Conservation (phyloP, 2,797 vertebrate genomes). For the Chromis chromis region DNA sequence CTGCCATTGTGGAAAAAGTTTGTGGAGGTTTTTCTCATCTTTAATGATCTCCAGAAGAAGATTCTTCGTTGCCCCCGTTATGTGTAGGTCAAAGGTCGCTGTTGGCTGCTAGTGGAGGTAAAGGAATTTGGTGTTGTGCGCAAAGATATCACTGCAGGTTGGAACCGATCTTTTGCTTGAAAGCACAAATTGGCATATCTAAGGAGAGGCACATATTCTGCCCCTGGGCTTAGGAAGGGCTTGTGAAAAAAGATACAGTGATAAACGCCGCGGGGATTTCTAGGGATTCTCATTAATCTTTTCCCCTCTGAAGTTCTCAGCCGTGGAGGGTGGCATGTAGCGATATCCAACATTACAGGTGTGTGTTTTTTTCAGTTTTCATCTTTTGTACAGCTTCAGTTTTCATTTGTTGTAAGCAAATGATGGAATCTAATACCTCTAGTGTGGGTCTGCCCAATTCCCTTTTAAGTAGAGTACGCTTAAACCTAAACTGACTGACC, state of each 20-base stretch:
- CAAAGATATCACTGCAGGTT: constrained; percentile 14
- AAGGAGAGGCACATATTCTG: constrained; percentile 2
- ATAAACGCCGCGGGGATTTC: constrained; percentile 18
- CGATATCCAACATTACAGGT: not conserved
- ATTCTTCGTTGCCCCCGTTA: not conserved
- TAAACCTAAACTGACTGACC: constrained; percentile 41
- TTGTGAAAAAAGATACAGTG: not conserved
- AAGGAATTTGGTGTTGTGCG: constrained; percentile 25
- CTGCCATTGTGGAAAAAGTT: constrained; percentile 51
- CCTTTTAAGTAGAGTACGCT: constrained; percentile 36
- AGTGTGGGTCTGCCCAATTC: constrained; percentile 12
- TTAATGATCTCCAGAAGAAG: constrained; percentile 41
- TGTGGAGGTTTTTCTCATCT: constrained; percentile 25
- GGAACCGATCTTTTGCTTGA: not conserved
- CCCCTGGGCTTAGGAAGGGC: not conserved
- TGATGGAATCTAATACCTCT: not conserved
- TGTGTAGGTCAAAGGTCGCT: constrained; percentile 38
- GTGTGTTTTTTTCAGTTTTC: not conserved
- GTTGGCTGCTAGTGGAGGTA: not conserved
- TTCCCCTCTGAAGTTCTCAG: not conserved
- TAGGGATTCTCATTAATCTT: not conserved
- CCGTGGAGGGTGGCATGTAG: not conserved
- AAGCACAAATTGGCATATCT: constrained; percentile 7
- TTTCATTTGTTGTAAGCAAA: constrained; percentile 3
- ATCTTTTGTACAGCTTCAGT: not conserved